Evolutionary conservation across 2,113 vertebrate species (phyloP).

Genomic region (Brachionichthys hirsutus): DNA sequence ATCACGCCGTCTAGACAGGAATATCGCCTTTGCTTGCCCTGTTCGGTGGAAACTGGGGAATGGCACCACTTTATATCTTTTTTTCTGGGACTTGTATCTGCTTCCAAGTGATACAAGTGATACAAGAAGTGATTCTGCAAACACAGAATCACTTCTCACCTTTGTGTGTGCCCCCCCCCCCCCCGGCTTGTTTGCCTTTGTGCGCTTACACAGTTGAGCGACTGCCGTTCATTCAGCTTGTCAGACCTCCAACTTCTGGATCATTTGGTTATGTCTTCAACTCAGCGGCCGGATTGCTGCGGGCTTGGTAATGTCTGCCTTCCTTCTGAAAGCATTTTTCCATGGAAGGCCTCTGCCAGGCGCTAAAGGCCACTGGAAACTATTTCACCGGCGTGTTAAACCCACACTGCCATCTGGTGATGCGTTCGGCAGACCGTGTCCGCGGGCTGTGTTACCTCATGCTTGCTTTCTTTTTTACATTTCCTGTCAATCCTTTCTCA

Average conservation of each 20-base stretch:
- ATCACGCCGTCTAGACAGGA: slow-evolving; percentile 8
- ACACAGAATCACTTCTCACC: slow-evolving; percentile 7
- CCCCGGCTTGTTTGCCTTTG: slow-evolving; percentile 7
- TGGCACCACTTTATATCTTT: slow-evolving; percentile 35
- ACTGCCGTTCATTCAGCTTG: slow-evolving; percentile 38
- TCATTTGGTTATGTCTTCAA: slow-evolving; percentile 68
- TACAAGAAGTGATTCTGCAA: too few relatives aligned
- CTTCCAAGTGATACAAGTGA: slow-evolving; percentile 42
- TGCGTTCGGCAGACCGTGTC: slow-evolving; percentile 39
- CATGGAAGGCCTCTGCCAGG: slow-evolving; percentile 58
- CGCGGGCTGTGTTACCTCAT: slow-evolving; percentile 15
- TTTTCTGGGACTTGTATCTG: slow-evolving; percentile 20
- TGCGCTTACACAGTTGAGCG: slow-evolving; percentile 18
- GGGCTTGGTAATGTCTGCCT: slow-evolving; percentile 71
- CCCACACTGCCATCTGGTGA: slow-evolving; percentile 69
- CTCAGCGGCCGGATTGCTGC: slow-evolving; percentile 59
- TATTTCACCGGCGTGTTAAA: slow-evolving; percentile 60
- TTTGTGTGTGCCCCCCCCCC: slow-evolving; percentile 9
- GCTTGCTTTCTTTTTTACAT: not conserved
- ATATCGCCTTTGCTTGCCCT: not conserved
- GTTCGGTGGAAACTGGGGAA: slow-evolving; percentile 15
- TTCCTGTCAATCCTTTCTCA: slow-evolving; percentile 21
- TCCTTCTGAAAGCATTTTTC: slow-evolving; percentile 70
- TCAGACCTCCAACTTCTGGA: slow-evolving; percentile 43
- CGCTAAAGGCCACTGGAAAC: slow-evolving; percentile 71